Evolutionary conservation across 2,888 invertebrate genomes (phyloP).

Genomic region (Lysandra bellargus): DNA sequence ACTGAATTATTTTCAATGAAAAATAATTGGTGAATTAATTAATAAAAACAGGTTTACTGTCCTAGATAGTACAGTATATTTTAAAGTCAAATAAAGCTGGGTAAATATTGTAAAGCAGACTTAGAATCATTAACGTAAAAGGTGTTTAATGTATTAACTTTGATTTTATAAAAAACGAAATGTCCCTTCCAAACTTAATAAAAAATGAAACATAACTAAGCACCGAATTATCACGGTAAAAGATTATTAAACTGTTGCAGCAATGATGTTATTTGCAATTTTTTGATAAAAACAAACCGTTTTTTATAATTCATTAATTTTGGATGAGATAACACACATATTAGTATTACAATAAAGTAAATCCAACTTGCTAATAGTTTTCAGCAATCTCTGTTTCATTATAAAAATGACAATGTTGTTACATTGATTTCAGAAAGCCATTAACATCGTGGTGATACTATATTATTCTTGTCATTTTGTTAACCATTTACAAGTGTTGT

Average conservation of each 20-base stretch:
- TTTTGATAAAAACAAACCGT: neutral
- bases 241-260: neutral
- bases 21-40: neutral
- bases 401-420: neutral
- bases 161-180: neutral
- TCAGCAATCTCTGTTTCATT: too few species aligned
- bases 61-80: neutral
- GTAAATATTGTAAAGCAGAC: neutral
- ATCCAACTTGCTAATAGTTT: too few species aligned
- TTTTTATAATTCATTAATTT: neutral
- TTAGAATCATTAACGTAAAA: neutral
- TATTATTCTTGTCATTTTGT: neutral
- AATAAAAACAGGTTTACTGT: constrained; percentile 10
- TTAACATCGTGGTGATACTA: neutral
- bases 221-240: neutral
- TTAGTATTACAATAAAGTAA: neutral
- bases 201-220: neutral
- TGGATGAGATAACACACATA: neutral
- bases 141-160: neutral
- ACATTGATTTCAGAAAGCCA: neutral
- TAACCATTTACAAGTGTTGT: neutral
- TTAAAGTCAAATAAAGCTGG: neutral
- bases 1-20: neutral
- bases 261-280: neutral
- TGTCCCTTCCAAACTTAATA: neutral